Conservation (phyloP, 2,888 invertebrate genomes). For the Lycophotia porphyrea region DNA sequence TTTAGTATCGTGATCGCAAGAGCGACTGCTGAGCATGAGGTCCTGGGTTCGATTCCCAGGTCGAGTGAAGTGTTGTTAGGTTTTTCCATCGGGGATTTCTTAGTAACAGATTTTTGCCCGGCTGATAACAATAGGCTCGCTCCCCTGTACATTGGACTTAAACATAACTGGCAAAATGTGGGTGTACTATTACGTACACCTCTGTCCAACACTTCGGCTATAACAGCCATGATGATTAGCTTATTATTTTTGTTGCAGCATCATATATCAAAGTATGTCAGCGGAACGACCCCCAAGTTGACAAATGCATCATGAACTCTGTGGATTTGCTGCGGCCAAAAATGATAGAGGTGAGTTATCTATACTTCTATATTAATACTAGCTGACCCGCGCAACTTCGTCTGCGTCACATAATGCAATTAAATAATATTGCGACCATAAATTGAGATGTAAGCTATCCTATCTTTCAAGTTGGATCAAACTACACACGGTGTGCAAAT, state of each 20-base stretch:
- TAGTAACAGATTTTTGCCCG: background rate
- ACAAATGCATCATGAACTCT: slow-evolving; percentile 91
- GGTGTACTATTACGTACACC: background rate
- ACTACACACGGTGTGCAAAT: no score
- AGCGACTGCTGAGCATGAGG: background rate
- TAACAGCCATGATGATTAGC: background rate
- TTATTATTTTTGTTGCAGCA: slow-evolving; percentile 85
- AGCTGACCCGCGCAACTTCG: no score
- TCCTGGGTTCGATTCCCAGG: background rate
- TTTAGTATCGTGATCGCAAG: background rate
- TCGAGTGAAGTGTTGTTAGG: background rate
- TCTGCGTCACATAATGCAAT: no score
- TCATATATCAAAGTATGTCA: slow-evolving; percentile 92
- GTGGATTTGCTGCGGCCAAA: slow-evolving; percentile 91
- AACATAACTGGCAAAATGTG: background rate
- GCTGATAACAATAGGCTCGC: background rate
- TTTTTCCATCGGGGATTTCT: background rate
- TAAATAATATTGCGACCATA: no score
- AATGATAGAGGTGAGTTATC: slow-evolving; percentile 85
- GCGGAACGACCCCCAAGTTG: slow-evolving; percentile 91
- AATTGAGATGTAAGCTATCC: no score
- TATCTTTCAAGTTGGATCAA: no score
- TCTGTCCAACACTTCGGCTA: background rate
- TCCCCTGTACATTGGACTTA: background rate
- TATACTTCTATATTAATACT: no score